These are phyloP conservation scores for Paraescarpia echinospica DNA, from an alignment of 1,140 invertebrate genomes.

Conservation along the genomic window DNA sequence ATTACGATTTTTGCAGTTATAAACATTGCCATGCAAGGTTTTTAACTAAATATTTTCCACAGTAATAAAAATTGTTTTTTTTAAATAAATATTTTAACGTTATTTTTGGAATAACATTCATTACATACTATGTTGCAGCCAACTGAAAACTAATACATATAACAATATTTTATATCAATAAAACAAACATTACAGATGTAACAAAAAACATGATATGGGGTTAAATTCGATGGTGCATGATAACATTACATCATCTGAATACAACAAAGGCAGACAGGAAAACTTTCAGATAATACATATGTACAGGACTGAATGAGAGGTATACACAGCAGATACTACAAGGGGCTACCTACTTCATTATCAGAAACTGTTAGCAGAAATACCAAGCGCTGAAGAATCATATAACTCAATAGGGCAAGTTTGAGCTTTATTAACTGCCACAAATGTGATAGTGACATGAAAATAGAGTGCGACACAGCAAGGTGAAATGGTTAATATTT, in stretches of 20 bases:
- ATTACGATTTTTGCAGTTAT: not conserved
- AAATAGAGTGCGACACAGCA: not conserved
- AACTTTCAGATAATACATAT: not conserved
- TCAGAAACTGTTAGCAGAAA: slow-evolving; percentile 1
- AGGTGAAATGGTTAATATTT: not conserved
- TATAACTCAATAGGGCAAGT: not conserved
- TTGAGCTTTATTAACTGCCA: no score
- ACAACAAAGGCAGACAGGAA: not conserved
- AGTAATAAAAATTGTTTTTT: no score
- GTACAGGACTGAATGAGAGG: not conserved
- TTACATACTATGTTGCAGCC: not conserved
- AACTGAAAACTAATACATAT: not conserved
- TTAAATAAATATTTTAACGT: not conserved
- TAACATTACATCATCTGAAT: not conserved
- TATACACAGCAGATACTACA: not conserved
- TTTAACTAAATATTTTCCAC: no score
- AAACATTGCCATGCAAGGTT: not conserved
- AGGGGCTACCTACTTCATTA: not conserved
- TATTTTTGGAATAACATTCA: slow-evolving; percentile 6
- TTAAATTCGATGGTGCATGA: not conserved
- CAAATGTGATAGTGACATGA: not conserved
- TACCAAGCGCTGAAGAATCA: not conserved
- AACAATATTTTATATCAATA: not conserved
- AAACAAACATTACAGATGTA: not conserved
- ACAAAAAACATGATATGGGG: no score